Conservation (phyloP, 2,113 vertebrate genomes). For the Phyllostomus hastatus region DNA sequence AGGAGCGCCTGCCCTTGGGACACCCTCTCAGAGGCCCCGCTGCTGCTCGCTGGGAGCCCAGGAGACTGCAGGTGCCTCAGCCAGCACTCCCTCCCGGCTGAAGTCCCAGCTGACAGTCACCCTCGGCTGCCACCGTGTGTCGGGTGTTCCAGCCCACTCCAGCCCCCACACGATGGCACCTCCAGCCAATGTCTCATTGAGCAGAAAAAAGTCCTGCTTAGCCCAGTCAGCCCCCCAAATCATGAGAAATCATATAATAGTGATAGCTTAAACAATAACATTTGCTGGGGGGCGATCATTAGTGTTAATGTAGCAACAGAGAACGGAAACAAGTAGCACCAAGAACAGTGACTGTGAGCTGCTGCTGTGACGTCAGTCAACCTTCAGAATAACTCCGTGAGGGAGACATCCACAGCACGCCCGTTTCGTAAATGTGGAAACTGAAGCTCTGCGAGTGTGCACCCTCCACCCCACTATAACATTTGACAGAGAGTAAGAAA, state of each 20-base stretch:
- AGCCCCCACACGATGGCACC: neutral
- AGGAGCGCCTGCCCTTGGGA: neutral
- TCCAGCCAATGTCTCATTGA: too few species aligned
- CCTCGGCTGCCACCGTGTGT: too few species aligned
- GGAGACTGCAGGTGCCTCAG: neutral
- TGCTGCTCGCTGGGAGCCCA: neutral
- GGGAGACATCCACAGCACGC: too few species aligned
- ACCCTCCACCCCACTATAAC: neutral
- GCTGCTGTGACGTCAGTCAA: neutral
- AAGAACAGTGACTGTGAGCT: neutral
- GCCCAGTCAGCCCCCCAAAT: neutral
- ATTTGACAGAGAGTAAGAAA: neutral
- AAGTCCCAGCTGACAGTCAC: too few species aligned
- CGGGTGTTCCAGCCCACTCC: too few species aligned
- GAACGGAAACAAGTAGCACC: neutral
- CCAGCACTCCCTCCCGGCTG: too few species aligned
- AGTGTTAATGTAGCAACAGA: neutral
- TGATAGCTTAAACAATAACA: neutral
- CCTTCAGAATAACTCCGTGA: too few species aligned
- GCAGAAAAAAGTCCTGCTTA: neutral
- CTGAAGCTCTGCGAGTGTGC: neutral
- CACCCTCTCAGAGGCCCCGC: neutral
- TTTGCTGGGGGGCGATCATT: neutral
- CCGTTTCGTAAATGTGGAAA: too few species aligned
- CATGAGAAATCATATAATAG: neutral